Evolutionary conservation across 2,113 vertebrate genomes (phyloP).

Genomic region (Xiphias gladius): DNA sequence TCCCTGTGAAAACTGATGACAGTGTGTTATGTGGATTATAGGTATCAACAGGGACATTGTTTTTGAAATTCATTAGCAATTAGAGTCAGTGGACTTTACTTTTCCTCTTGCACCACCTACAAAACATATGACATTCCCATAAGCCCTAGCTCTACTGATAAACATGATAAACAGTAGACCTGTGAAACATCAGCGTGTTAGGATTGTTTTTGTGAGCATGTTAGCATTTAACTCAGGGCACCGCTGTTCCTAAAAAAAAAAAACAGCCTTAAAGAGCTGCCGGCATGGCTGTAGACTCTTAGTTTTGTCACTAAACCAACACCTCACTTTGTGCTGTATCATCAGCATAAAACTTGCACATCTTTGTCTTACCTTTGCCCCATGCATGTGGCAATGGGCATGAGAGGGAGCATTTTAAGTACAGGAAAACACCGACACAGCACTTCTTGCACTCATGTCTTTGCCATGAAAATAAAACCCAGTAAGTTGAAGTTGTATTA

Average conservation of each 20-base stretch:
- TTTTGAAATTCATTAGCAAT: background rate
- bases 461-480: background rate
- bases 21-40: conserved; percentile 2
- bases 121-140: too few species aligned
- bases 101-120: background rate
- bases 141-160: background rate
- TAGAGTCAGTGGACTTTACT: background rate
- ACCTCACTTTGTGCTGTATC: background rate
- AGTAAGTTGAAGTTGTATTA: background rate
- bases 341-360: background rate
- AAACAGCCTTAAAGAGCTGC: background rate
- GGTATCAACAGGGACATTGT: background rate
- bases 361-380: background rate
- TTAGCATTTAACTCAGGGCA: background rate
- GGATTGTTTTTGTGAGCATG: background rate
- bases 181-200: background rate
- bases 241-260: background rate
- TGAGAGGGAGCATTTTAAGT: background rate
- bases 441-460: background rate
- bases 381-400: background rate
- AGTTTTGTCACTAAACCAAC: background rate
- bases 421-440: background rate
- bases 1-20: too few species aligned
- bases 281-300: background rate
- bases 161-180: background rate